Conservation (phyloP, 1,140 invertebrate species). For the Oedothorax gibbosus region DNA sequence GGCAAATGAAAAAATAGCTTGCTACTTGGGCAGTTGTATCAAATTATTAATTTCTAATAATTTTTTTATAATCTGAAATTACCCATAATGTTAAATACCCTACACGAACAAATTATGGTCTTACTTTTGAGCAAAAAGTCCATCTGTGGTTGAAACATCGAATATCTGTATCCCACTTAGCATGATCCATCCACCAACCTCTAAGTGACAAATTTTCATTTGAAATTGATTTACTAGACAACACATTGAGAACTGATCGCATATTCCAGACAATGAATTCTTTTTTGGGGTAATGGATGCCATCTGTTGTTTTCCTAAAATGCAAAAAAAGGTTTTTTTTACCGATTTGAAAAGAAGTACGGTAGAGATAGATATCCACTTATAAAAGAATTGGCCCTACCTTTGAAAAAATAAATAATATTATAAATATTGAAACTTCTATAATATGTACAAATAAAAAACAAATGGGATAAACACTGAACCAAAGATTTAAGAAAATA, state of each 20-base stretch:
- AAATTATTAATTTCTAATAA: no score
- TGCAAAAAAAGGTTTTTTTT: background rate
- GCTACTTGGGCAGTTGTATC: no score
- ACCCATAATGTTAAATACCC: background rate
- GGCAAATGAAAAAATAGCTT: no score
- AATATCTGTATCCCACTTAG: slow-evolving; percentile 61
- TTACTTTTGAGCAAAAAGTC: slow-evolving; percentile 63
- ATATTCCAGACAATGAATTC: slow-evolving; percentile 49
- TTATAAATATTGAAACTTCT: no score
- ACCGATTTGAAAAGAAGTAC: no score
- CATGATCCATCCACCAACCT: slow-evolving; percentile 65
- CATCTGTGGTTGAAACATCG: slow-evolving; percentile 63
- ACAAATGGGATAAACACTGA: no score
- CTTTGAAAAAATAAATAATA: no score
- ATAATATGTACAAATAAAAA: no score
- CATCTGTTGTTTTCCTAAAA: slow-evolving; percentile 53
- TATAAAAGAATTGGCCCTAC: no score
- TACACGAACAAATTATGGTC: background rate
- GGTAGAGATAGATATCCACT: no score
- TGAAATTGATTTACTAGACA: slow-evolving; percentile 58
- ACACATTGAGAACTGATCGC: slow-evolving; percentile 57
- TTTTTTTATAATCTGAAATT: background rate
- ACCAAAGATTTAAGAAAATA: no score
- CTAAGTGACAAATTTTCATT: slow-evolving; percentile 54
- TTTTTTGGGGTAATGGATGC: slow-evolving; percentile 20